Conservation (phyloP, 2,797 vertebrate species). For the Lerista edwardsae region DNA sequence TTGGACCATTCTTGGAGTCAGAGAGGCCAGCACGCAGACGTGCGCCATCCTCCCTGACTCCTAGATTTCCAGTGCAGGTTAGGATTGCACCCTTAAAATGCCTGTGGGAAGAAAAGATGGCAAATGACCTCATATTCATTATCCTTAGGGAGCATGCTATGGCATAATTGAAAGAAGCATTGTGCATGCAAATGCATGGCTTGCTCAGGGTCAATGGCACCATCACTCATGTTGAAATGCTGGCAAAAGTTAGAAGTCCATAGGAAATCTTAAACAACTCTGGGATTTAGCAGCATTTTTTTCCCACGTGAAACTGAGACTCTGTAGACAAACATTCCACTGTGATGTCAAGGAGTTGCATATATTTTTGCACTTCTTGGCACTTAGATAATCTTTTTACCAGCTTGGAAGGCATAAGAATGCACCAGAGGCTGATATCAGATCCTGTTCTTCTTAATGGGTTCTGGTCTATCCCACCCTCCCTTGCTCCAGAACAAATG, state of each 20-base stretch:
- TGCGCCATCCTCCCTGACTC: too few species aligned
- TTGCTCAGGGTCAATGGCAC: neutral
- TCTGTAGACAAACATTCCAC: neutral
- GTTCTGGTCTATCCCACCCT: neutral
- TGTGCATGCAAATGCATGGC: neutral
- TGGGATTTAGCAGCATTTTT: slow-evolving; percentile 11
- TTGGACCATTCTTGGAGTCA: too few species aligned
- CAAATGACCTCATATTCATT: neutral
- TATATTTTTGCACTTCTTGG: neutral
- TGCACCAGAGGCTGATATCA: neutral
- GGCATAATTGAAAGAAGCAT: neutral
- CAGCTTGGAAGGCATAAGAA: neutral
- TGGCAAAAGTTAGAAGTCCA: neutral
- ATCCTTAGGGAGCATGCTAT: too few species aligned
- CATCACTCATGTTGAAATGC: neutral
- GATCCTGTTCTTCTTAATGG: neutral
- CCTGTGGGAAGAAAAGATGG: neutral
- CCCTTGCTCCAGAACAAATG: neutral
- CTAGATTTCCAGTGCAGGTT: too few species aligned
- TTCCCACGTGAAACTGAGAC: neutral
- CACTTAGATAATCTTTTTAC: neutral
- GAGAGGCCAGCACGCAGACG: too few species aligned
- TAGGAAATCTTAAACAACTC: neutral
- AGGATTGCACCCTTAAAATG: neutral
- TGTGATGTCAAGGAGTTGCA: neutral